Conservation (phyloP, 2,113 vertebrate species). For the Gavialis gangeticus region DNA sequence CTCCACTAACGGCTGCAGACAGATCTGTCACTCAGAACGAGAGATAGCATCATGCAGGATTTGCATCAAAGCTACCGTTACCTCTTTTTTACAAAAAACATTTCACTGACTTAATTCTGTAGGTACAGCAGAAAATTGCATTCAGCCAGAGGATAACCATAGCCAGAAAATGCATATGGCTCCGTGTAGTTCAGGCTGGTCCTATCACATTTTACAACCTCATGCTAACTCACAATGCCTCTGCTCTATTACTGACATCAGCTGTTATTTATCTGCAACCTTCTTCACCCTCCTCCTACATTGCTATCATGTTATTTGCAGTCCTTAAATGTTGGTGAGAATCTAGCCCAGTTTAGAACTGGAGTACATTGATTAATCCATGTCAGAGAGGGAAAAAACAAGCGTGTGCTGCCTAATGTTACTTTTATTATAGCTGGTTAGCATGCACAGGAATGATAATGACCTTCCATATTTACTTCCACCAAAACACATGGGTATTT, state of each 20-base stretch:
- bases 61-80: conserved; percentile 44
- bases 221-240: conserved; percentile 16
- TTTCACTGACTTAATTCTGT: conserved; percentile 14
- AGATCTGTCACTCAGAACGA: conserved; percentile 1
- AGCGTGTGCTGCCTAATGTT: not conserved
- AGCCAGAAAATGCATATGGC: conserved; percentile 37
- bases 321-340: conserved; percentile 50
- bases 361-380: not conserved
- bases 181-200: conserved; percentile 57
- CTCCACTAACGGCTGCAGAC: conserved; percentile 2
- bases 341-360: not conserved
- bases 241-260: not conserved
- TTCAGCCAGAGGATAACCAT: not conserved
- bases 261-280: conserved; percentile 44
- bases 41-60: not conserved
- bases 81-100: not conserved
- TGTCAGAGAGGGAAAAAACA: not conserved
- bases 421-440: conserved; percentile 17
- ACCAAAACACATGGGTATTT: not conserved
- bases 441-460: not conserved
- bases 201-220: conserved; percentile 58
- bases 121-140: not conserved
- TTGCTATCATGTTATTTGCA: conserved; percentile 34
- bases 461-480: not conserved
- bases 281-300: conserved; percentile 37